Conservation (phyloP, 1,140 invertebrate genomes). For the Caerostris darwini region DNA sequence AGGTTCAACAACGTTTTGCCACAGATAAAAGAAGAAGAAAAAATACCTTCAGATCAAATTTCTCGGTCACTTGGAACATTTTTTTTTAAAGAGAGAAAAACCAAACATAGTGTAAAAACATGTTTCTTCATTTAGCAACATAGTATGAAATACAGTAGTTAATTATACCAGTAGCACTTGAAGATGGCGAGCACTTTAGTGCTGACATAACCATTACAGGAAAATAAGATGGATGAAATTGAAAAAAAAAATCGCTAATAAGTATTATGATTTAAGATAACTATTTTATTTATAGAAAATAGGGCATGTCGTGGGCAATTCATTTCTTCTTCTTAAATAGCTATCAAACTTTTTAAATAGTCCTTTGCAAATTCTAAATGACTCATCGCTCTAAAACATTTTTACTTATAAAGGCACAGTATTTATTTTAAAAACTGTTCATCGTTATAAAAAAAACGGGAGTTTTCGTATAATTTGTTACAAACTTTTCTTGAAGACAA, state of each 20-base stretch:
- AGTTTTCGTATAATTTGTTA: no score
- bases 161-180: neutral
- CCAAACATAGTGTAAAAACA: neutral
- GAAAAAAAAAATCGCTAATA: neutral
- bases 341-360: no score
- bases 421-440: no score
- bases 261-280: neutral
- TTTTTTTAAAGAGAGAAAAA: neutral
- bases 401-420: no score
- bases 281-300: neutral
- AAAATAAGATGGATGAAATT: neutral
- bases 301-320: no score
- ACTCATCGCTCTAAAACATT: no score
- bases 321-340: no score
- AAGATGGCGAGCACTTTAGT: neutral
- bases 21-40: neutral
- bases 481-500: no score
- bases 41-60: neutral
- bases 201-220: neutral
- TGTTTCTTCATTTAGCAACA: neutral
- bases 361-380: no score
- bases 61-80: neutral
- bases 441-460: no score
- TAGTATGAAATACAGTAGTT: neutral
- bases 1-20: conserved; percentile 1